A percentile compares a stretch with the other conserved stretches of the same genome.
Evolutionary conservation across 1,140 invertebrate genomes (phyloP).

Genomic region (Drosophila pseudoobscura): DNA sequence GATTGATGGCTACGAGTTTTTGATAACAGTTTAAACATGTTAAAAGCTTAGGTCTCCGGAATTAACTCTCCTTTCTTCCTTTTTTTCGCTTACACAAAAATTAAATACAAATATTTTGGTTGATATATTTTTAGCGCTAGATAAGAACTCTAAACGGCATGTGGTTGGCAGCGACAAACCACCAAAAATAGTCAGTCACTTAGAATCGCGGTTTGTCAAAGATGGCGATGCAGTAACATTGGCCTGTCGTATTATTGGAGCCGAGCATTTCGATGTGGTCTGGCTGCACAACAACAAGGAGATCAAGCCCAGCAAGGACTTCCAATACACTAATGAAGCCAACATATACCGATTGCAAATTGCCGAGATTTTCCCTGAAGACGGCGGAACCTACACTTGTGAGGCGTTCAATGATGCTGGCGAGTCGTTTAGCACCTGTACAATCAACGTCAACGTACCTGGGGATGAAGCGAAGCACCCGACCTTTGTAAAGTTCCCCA

Average conservation of each 20-base stretch:
- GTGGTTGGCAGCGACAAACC: slow-evolving; percentile 86
- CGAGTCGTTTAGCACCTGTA: slow-evolving; percentile 96
- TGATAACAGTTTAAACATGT: too few species aligned
- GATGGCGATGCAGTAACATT: slow-evolving; percentile 94
- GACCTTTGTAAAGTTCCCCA: slow-evolving; percentile 94
- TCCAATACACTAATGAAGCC: slow-evolving; percentile 95
- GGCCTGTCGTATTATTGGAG: slow-evolving; percentile 93
- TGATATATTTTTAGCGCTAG: slow-evolving; percentile 85
- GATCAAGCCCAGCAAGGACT: slow-evolving; percentile 98
- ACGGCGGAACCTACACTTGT: slow-evolving; percentile 95
- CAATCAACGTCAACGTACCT: slow-evolving; percentile 92
- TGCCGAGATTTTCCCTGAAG: slow-evolving; percentile 96
- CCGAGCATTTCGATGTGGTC: slow-evolving; percentile 94
- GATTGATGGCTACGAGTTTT: too few species aligned
- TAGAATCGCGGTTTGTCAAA: slow-evolving; percentile 90
- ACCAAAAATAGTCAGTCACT: slow-evolving; percentile 92
- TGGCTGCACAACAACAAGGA: slow-evolving; percentile 99
- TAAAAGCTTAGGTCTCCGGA: too few species aligned
- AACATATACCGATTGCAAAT: slow-evolving; percentile 96
- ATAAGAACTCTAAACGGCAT: slow-evolving; percentile 85
- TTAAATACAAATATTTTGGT: background rate
- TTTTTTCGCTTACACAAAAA: background rate
- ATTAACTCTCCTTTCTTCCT: background rate
- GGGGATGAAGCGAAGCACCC: slow-evolving; percentile 93
- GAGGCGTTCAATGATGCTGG: slow-evolving; percentile 98